Percentiles rank a stretch among this genome's conserved stretches.
Evolutionary conservation across 2,113 vertebrate species (phyloP).

Genomic region (Carollia perspicillata): DNA sequence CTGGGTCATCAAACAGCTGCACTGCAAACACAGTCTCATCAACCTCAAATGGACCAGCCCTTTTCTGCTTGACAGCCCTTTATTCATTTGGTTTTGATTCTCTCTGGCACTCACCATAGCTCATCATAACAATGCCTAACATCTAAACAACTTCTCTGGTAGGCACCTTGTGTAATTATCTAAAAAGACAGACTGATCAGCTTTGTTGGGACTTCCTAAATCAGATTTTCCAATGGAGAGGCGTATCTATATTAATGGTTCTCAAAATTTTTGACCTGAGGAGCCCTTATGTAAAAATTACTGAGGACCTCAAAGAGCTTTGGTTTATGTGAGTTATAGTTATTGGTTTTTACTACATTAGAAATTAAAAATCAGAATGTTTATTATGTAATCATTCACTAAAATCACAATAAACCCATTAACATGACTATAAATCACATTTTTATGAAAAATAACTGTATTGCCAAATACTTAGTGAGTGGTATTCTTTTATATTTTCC

Average conservation of each 20-base stretch:
- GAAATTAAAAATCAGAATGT: background rate
- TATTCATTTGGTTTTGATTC: conserved; percentile 18
- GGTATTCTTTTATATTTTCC: conserved; percentile 12
- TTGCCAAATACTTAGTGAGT: conserved; percentile 11
- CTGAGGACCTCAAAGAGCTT: background rate
- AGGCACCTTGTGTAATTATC: background rate
- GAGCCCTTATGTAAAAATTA: background rate
- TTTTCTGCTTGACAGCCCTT: background rate
- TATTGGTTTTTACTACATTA: background rate
- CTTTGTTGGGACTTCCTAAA: background rate
- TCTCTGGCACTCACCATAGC: background rate
- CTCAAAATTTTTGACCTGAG: conserved; percentile 9
- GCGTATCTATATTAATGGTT: background rate
- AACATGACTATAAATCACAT: conserved; percentile 1
- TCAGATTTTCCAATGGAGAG: background rate
- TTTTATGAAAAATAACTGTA: conserved; percentile 27
- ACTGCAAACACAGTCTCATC: background rate
- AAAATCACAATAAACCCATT: conserved; percentile 7
- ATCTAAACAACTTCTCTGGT: background rate
- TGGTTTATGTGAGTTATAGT: background rate
- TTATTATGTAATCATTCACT: background rate
- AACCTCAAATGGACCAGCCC: background rate
- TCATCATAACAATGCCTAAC: conserved; percentile 3
- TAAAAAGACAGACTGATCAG: background rate
- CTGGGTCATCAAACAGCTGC: background rate